These are phyloP conservation scores for Epicauta chinensis DNA, from an alignment of 1,140 invertebrate genomes.

Conservation along the genomic window DNA sequence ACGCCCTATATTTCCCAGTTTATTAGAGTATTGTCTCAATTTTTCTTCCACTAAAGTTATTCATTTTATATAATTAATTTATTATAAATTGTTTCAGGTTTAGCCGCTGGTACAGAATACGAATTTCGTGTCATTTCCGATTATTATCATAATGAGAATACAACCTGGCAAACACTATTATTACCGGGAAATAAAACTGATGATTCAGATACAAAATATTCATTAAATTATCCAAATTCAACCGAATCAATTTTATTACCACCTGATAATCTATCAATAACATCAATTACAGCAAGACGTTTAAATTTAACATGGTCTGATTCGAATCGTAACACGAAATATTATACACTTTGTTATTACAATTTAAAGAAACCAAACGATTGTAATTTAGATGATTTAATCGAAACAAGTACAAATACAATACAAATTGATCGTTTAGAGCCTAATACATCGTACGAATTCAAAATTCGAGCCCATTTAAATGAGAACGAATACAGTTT, in stretches of 20 bases:
- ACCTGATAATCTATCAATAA: conserved; percentile 2
- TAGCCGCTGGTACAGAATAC: conserved; percentile 26
- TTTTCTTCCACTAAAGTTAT: too few relatives aligned
- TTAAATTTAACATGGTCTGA: conserved; percentile 25
- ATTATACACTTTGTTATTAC: conserved; percentile 26
- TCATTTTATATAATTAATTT: too few relatives aligned
- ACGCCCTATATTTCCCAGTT: too few relatives aligned
- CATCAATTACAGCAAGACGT: conserved; percentile 10
- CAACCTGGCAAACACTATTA: conserved; percentile 19
- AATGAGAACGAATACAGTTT: conserved; percentile 3
- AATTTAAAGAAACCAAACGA: conserved; percentile 16
- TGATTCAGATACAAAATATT: neutral
- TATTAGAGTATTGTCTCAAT: too few relatives aligned
- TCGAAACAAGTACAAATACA: conserved; percentile 31
- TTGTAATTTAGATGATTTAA: conserved; percentile 12
- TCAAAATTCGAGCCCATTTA: conserved; percentile 47
- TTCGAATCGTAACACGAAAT: conserved; percentile 22
- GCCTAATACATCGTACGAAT: conserved; percentile 55
- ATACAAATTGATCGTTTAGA: conserved; percentile 48
- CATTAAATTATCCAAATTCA: neutral
- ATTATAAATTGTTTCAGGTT: conserved; percentile 13
- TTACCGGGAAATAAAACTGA: conserved; percentile 5
- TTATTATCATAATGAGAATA: conserved; percentile 13
- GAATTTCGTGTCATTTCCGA: conserved; percentile 28
- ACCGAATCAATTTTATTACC: conserved; percentile 1